Percentiles rank a stretch among this genome's conserved stretches.
These are phyloP conservation scores for Loripinus fragilis DNA, from an alignment of 2,888 invertebrate species.

Conservation along the genomic window DNA sequence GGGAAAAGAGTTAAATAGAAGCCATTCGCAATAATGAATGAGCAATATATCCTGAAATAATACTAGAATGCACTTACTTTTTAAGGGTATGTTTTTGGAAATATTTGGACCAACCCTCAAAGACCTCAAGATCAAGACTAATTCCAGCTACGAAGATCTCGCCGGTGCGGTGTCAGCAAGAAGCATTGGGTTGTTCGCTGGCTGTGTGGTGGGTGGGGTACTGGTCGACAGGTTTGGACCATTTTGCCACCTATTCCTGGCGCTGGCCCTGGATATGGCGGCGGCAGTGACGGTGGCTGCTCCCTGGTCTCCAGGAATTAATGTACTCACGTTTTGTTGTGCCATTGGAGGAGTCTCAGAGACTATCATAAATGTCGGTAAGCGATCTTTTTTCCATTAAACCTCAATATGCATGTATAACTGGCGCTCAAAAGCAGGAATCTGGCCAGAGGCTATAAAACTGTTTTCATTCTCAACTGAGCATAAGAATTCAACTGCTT, in stretches of 20 bases:
- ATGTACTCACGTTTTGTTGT: constrained; percentile 55
- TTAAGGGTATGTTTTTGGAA: constrained; percentile 64
- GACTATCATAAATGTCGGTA: constrained; percentile 68
- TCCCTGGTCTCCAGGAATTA: constrained; percentile 54
- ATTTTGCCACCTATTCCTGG: constrained; percentile 63
- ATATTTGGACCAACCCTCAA: constrained; percentile 68
- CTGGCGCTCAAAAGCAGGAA: too few relatives aligned
- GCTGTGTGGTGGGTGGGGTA: constrained; percentile 46
- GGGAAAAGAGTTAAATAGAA: too few relatives aligned
- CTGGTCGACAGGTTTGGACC: constrained; percentile 60
- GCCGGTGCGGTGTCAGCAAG: constrained; percentile 62
- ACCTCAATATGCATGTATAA: too few relatives aligned
- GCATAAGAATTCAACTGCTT: too few relatives aligned
- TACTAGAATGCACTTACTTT: too few relatives aligned
- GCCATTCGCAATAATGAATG: too few relatives aligned
- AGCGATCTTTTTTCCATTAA: too few relatives aligned
- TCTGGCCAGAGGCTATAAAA: too few relatives aligned
- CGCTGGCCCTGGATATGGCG: constrained; percentile 54
- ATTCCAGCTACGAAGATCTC: constrained; percentile 65
- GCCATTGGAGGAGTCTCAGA: constrained; percentile 64
- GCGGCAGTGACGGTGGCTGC: constrained; percentile 53
- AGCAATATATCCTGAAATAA: too few relatives aligned
- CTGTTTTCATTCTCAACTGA: too few relatives aligned
- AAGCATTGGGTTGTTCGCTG: constrained; percentile 61
- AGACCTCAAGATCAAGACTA: constrained; percentile 62